These are phyloP conservation scores for Carterocephalus palaemon DNA, from an alignment of 2,888 invertebrate genomes.

Conservation along the genomic window DNA sequence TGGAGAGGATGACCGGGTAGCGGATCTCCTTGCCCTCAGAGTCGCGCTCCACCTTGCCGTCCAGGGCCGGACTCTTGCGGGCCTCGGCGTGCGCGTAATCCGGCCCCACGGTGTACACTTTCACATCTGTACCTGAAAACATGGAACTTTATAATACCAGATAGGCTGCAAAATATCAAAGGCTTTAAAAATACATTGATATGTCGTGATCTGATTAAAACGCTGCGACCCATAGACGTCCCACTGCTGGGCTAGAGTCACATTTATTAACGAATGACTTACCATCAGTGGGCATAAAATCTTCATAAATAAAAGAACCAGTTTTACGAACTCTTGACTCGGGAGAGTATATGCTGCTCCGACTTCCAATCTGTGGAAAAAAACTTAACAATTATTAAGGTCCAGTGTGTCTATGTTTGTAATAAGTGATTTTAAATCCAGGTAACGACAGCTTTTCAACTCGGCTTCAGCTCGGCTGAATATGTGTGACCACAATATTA, in stretches of 20 bases:
- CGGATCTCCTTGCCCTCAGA: slow-evolving; percentile 98
- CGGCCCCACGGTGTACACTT: slow-evolving; percentile 99
- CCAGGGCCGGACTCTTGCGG: slow-evolving; percentile 97
- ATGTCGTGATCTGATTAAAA: no score
- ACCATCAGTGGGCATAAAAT: slow-evolving; percentile 99
- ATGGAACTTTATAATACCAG: neutral
- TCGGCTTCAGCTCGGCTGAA: no score
- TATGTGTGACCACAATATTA: no score
- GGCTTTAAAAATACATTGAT: no score
- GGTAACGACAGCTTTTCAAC: no score
- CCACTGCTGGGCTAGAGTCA: no score
- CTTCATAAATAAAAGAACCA: slow-evolving; percentile 99
- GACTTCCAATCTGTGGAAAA: slow-evolving; percentile 91
- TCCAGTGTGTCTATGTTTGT: no score
- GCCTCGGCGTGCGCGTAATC: slow-evolving; percentile 99
- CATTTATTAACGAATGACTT: slow-evolving; percentile 49
- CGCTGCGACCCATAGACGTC: no score
- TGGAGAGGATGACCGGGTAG: slow-evolving; percentile 98
- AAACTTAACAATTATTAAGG: no score
- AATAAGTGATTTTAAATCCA: no score
- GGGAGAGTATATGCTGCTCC: slow-evolving; percentile 98
- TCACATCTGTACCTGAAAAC: slow-evolving; percentile 81
- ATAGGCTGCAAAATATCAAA: neutral
- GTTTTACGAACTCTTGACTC: slow-evolving; percentile 97
- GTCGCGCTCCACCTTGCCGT: slow-evolving; percentile 99